Evolutionary conservation across 2,888 invertebrate species (phyloP).

Genomic region (Neoscelio sp.): DNA sequence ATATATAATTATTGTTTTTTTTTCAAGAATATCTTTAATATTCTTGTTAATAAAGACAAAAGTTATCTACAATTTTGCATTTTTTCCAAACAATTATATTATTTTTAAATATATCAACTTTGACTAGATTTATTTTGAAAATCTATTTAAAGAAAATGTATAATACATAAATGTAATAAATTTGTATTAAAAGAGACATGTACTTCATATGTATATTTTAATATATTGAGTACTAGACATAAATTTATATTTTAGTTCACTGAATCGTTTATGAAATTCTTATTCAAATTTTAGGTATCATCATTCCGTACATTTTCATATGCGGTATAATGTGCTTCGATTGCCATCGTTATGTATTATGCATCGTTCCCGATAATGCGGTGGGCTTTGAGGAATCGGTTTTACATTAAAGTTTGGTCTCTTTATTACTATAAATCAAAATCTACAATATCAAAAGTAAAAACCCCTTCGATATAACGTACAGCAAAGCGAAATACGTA

Average conservation of each 20-base stretch:
- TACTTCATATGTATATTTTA: background rate
- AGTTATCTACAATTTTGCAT: too few species aligned
- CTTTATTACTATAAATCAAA: conserved; percentile 63
- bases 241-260: conserved; percentile 58
- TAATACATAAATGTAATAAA: too few species aligned
- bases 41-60: too few species aligned
- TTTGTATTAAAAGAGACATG: background rate
- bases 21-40: too few species aligned
- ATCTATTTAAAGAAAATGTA: too few species aligned
- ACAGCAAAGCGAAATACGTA: background rate
- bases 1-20: too few species aligned
- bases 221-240: conserved; percentile 42
- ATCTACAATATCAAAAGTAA: conserved; percentile 14
- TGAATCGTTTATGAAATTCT: conserved; percentile 67
- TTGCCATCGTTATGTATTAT: conserved; percentile 66
- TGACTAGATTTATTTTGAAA: too few species aligned
- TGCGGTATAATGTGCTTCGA: conserved; percentile 60
- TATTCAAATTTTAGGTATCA: conserved; percentile 67
- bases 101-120: too few species aligned
- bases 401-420: conserved; percentile 61
- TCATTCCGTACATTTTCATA: conserved; percentile 63
- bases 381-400: conserved; percentile 65
- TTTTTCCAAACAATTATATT: too few species aligned
- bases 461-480: background rate
- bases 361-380: conserved; percentile 64